Evolutionary conservation across 2,888 invertebrate species (phyloP).

Genomic region (Platycnemis pennipes): DNA sequence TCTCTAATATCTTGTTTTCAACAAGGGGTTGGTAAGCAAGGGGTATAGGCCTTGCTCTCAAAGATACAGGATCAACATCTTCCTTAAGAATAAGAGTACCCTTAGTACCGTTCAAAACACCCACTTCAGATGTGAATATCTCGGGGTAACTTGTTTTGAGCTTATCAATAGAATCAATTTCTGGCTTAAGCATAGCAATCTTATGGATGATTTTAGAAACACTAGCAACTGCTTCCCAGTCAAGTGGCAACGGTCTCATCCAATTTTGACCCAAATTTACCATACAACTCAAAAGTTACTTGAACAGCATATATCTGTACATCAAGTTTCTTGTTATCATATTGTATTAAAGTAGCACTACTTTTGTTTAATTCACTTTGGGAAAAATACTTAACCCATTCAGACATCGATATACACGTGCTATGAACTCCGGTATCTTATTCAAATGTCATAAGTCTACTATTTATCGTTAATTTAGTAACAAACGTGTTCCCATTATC

Average conservation of each 20-base stretch:
- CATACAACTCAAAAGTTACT: conserved; percentile 71
- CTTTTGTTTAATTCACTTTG: conserved; percentile 66
- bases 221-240: conserved; percentile 64
- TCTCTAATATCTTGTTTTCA: conserved; percentile 66
- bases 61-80: conserved; percentile 71
- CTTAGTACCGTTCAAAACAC: conserved; percentile 50
- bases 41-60: conserved; percentile 73
- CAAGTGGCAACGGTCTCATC: conserved; percentile 72
- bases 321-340: conserved; percentile 71
- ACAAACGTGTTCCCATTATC: too few species aligned
- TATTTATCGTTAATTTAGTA: conserved; percentile 57
- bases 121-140: conserved; percentile 51
- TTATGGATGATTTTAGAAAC: too few species aligned
- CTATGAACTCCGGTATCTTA: conserved; percentile 73
- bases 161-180: too few species aligned
- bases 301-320: conserved; percentile 70
- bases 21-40: conserved; percentile 71
- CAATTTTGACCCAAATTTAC: conserved; percentile 64
- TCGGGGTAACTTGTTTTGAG: too few species aligned
- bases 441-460: conserved; percentile 70
- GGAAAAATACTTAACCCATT: conserved; percentile 61
- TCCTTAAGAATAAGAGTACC: conserved; percentile 71
- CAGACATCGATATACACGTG: conserved; percentile 68
- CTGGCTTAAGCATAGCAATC: too few species aligned
- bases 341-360: conserved; percentile 61